phyloP scores from a whole-genome alignment of 1,140 invertebrate species.

The Liolophura sinensis region DNA sequence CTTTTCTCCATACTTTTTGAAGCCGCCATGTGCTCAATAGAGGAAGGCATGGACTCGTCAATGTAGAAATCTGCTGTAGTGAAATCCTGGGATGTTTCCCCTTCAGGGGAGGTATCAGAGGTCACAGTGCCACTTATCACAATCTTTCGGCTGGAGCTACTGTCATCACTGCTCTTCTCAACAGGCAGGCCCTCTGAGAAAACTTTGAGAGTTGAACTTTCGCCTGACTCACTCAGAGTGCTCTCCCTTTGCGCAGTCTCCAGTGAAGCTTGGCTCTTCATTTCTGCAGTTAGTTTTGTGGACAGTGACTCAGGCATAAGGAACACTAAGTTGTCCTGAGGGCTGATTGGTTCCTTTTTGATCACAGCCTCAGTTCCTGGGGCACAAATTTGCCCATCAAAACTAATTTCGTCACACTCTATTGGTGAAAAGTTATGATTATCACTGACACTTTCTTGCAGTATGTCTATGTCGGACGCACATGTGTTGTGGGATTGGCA shows the following conservation, averaged over 20 bases:
- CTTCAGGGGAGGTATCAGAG: slow-evolving; percentile 36
- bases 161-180: background rate
- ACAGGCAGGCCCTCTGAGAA: background rate
- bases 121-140: slow-evolving; percentile 2
- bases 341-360: slow-evolving; percentile 7
- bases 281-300: slow-evolving; percentile 36
- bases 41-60: slow-evolving; percentile 72
- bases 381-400: no score
- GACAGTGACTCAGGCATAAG: slow-evolving; percentile 41
- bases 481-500: no score
- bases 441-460: no score
- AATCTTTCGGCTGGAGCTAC: background rate
- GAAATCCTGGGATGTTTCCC: slow-evolving; percentile 65
- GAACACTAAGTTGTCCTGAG: slow-evolving; percentile 30
- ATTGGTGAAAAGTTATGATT: no score
- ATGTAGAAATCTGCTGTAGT: slow-evolving; percentile 82
- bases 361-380: no score
- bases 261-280: slow-evolving; percentile 8
- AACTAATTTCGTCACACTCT: no score
- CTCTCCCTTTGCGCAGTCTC: no score
- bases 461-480: no score
- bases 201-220: background rate
- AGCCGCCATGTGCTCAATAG: slow-evolving; percentile 30
- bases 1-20: slow-evolving; percentile 2
- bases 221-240: no score